Conservation (phyloP, 1,140 invertebrate genomes). For the Rhagoletis zephyria region DNA sequence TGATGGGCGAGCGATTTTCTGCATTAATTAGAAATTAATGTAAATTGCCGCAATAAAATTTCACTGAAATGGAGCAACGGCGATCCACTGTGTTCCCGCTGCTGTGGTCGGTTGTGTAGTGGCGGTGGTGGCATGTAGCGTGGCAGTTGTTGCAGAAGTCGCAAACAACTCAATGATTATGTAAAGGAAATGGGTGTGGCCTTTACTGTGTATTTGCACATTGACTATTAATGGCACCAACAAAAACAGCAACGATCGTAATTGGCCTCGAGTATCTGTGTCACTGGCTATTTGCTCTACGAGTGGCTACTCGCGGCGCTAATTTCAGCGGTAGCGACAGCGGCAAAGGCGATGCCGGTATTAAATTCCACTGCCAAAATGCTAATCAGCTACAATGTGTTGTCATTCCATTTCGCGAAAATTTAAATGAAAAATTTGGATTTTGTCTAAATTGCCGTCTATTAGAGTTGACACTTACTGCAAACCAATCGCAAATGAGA, state of each 20-base stretch:
- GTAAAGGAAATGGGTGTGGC: constrained; percentile 45
- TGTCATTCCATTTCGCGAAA: background rate
- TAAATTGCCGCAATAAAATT: constrained; percentile 55
- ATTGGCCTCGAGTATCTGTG: constrained; percentile 50
- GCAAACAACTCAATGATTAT: constrained; percentile 42
- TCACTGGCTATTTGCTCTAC: constrained; percentile 31
- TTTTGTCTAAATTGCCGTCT: too few species aligned
- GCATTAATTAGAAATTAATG: constrained; percentile 56
- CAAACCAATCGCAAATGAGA: too few species aligned
- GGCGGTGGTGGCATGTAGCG: background rate
- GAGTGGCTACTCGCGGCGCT: too few species aligned
- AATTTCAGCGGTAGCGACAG: background rate
- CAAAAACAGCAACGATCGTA: constrained; percentile 1
- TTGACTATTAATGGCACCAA: constrained; percentile 41
- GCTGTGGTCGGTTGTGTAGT: background rate
- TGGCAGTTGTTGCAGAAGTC: background rate
- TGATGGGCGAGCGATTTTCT: constrained; percentile 33
- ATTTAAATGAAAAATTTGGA: background rate
- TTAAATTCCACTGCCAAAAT: constrained; percentile 20
- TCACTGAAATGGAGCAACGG: constrained; percentile 49
- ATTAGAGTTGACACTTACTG: too few species aligned
- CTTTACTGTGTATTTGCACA: constrained; percentile 39
- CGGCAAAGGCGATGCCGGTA: background rate
- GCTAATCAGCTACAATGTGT: constrained; percentile 18
- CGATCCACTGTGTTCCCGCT: background rate